A percentile compares a stretch with the other conserved stretches of the same genome.
These are phyloP conservation scores for Erebia epiphron DNA, from an alignment of 2,888 invertebrate genomes.

Conservation along the genomic window DNA sequence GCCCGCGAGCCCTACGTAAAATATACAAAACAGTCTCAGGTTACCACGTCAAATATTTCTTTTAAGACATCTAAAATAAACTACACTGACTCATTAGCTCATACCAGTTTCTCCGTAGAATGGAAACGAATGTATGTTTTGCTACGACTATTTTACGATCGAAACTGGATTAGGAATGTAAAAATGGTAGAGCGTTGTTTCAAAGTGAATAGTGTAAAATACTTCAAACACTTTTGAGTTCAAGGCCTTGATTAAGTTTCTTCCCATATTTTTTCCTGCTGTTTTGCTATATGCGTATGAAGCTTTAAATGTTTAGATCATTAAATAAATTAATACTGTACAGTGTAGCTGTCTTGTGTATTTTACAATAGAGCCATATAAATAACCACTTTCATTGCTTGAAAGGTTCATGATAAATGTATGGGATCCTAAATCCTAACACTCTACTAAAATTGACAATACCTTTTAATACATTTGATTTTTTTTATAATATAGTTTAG, in stretches of 20 bases:
- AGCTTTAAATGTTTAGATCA: background rate
- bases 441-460: conserved; percentile 33
- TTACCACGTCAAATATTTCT: conserved; percentile 74
- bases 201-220: background rate
- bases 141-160: conserved; percentile 15
- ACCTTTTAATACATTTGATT: background rate
- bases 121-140: conserved; percentile 13
- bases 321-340: background rate
- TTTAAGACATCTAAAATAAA: conserved; percentile 62
- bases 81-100: conserved; percentile 58
- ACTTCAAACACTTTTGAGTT: too few species aligned
- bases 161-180: background rate
- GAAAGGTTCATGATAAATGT: conserved; percentile 68
- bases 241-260: too few species aligned
- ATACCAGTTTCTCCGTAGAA: conserved; percentile 29
- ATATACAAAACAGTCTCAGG: conserved; percentile 77
- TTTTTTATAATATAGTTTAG: background rate
- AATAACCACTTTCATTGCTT: conserved; percentile 65
- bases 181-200: background rate
- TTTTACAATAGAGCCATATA: conserved; percentile 65
- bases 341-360: conserved; percentile 55
- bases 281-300: background rate
- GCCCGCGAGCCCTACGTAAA: conserved; percentile 68
- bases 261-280: too few species aligned
- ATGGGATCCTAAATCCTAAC: conserved; percentile 59